phyloP scores from a whole-genome alignment of 2,797 vertebrate species.

The Etheostoma perlongum region DNA sequence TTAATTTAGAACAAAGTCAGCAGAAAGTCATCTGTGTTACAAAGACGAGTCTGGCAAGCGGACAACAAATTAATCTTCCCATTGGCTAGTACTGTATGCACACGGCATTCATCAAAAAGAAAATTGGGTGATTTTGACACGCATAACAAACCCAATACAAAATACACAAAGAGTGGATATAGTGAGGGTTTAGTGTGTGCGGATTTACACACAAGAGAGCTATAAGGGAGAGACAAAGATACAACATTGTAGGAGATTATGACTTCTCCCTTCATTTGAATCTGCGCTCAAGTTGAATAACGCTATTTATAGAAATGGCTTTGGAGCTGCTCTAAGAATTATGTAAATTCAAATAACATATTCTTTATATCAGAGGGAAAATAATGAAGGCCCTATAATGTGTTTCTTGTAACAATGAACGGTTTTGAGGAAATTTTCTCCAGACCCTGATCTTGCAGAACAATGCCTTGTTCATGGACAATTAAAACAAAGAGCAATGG shows the following conservation, averaged over 20 bases:
- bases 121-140: constrained; percentile 45
- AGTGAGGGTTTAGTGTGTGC: constrained; percentile 29
- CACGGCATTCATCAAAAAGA: constrained; percentile 26
- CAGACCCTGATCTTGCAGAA: constrained; percentile 77
- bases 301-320: constrained; percentile 80
- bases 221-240: constrained; percentile 65
- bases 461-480: constrained; percentile 82
- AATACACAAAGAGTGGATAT: constrained; percentile 55
- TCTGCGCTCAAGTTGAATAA: constrained; percentile 74
- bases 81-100: constrained; percentile 25
- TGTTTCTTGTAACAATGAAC: constrained; percentile 78
- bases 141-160: constrained; percentile 50
- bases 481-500: constrained; percentile 83
- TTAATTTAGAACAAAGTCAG: constrained; percentile 65
- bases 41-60: constrained; percentile 5
- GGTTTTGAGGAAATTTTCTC: constrained; percentile 72
- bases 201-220: constrained; percentile 45
- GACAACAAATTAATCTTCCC: constrained; percentile 70
- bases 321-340: constrained; percentile 75
- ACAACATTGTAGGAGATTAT: constrained; percentile 71
- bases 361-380: constrained; percentile 79
- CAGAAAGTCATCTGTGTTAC: constrained; percentile 50
- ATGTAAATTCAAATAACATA: constrained; percentile 84
- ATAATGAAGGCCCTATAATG: constrained; percentile 83
- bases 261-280: constrained; percentile 73